These are phyloP conservation scores for Perognathus longimembris DNA, from an alignment of 2,113 vertebrate genomes.

Conservation along the genomic window DNA sequence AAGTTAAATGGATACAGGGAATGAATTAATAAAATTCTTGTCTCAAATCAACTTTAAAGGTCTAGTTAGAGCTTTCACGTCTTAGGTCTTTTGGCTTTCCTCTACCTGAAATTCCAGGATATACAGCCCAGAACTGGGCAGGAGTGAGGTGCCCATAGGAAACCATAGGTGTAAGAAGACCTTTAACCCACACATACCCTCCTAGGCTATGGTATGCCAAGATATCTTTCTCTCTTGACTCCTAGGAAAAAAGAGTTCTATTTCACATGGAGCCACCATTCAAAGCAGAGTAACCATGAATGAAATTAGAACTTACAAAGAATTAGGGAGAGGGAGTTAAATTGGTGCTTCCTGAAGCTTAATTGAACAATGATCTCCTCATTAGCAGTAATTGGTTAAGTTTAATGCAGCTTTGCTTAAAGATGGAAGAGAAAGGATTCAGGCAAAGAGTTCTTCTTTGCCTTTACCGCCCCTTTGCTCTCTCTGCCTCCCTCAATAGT, in stretches of 20 bases:
- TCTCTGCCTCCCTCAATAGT: not conserved
- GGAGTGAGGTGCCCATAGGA: too few species aligned
- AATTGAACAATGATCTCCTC: conserved; percentile 24
- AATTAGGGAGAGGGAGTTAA: conserved; percentile 34
- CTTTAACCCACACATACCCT: not conserved
- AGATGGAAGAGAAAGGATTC: not conserved
- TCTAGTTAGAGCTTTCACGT: not conserved
- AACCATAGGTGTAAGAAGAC: not conserved
- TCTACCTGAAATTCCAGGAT: not conserved
- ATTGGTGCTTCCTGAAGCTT: conserved; percentile 10
- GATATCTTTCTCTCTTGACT: not conserved
- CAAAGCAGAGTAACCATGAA: not conserved
- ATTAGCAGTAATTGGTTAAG: not conserved
- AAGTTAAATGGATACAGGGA: not conserved
- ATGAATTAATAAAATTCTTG: not conserved
- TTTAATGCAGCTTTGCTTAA: conserved; percentile 7
- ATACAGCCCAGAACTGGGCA: not conserved
- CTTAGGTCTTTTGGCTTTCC: not conserved
- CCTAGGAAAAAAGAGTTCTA: not conserved
- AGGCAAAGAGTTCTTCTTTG: not conserved
- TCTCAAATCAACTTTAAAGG: not conserved
- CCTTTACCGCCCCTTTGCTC: not conserved
- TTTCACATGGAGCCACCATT: not conserved
- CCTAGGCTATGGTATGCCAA: not conserved
- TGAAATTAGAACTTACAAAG: not conserved